phyloP scores from a whole-genome alignment of 2,888 invertebrate species.

The Flexamia atlantica region DNA sequence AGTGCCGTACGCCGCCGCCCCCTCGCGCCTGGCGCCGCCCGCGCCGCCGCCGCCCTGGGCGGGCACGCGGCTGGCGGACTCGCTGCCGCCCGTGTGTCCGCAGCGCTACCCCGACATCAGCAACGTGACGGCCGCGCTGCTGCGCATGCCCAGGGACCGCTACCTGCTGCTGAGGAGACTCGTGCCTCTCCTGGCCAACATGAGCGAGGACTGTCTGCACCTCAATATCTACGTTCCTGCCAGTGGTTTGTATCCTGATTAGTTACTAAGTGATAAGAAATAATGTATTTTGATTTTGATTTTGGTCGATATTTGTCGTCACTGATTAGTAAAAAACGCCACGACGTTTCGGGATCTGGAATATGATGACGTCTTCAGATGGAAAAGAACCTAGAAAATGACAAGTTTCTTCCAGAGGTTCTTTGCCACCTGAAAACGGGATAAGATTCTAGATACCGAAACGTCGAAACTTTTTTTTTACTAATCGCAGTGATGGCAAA shows the following conservation, averaged over 20 bases:
- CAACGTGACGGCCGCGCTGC: constrained; percentile 83
- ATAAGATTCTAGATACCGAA: too few relatives aligned
- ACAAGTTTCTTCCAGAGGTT: too few relatives aligned
- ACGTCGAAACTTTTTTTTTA: too few relatives aligned
- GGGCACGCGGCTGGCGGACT: constrained; percentile 85
- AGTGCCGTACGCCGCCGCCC: constrained; percentile 89
- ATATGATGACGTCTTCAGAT: too few relatives aligned
- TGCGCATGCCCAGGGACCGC: constrained; percentile 84
- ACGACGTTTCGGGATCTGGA: too few relatives aligned
- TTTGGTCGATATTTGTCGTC: too few relatives aligned
- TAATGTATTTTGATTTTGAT: too few relatives aligned
- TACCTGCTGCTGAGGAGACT: constrained; percentile 86
- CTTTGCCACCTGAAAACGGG: too few relatives aligned
- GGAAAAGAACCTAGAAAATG: too few relatives aligned
- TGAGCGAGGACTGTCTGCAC: constrained; percentile 94
- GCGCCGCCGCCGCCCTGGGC: constrained; percentile 83
- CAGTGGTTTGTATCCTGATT: constrained; percentile 81
- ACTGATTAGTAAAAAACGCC: too few relatives aligned
- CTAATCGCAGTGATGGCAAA: too few relatives aligned
- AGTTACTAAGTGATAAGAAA: too few relatives aligned
- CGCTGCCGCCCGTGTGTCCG: constrained; percentile 88
- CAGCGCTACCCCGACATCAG: constrained; percentile 80
- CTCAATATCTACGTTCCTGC: constrained; percentile 94
- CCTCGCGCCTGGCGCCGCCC: constrained; percentile 80
- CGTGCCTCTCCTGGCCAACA: constrained; percentile 84